phyloP scores from a whole-genome alignment of 2,797 vertebrate species.

The Chelmon rostratus region DNA sequence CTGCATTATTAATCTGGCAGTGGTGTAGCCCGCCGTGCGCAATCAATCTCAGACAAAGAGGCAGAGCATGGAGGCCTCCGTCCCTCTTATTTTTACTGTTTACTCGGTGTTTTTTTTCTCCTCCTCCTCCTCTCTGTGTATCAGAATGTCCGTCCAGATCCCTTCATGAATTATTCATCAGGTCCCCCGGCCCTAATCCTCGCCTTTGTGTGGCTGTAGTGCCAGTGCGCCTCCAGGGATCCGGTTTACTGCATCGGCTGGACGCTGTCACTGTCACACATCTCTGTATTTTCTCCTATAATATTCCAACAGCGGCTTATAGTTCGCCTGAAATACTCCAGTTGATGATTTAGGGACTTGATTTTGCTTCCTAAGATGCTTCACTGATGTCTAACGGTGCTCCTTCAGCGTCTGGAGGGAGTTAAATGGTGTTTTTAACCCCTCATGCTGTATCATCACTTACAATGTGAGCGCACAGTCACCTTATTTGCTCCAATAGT shows the following conservation, averaged over 20 bases:
- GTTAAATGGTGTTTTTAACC: constrained; percentile 9
- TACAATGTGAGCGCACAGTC: not conserved
- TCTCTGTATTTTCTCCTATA: constrained; percentile 23
- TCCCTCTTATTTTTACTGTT: constrained; percentile 30
- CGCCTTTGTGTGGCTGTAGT: constrained; percentile 77
- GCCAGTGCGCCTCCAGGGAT: constrained; percentile 73
- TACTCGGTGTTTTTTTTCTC: constrained; percentile 8
- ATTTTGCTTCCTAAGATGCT: constrained; percentile 13
- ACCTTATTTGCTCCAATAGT: not conserved
- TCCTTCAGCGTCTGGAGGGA: not conserved
- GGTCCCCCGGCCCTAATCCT: constrained; percentile 74
- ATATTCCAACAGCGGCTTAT: constrained; percentile 7
- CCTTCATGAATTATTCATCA: constrained; percentile 81
- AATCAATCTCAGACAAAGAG: constrained; percentile 61
- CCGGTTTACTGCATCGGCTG: constrained; percentile 71
- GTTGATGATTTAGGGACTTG: constrained; percentile 35
- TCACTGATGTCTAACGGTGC: not conserved
- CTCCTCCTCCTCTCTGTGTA: constrained; percentile 50
- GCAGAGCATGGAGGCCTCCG: not conserved
- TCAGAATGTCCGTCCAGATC: constrained; percentile 77
- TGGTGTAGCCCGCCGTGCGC: constrained; percentile 36
- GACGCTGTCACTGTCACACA: constrained; percentile 60
- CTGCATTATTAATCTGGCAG: constrained; percentile 67
- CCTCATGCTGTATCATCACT: not conserved
- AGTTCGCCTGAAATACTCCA: not conserved